Conservation (phyloP, 2,888 invertebrate species). For the Schizaphis graminum region DNA sequence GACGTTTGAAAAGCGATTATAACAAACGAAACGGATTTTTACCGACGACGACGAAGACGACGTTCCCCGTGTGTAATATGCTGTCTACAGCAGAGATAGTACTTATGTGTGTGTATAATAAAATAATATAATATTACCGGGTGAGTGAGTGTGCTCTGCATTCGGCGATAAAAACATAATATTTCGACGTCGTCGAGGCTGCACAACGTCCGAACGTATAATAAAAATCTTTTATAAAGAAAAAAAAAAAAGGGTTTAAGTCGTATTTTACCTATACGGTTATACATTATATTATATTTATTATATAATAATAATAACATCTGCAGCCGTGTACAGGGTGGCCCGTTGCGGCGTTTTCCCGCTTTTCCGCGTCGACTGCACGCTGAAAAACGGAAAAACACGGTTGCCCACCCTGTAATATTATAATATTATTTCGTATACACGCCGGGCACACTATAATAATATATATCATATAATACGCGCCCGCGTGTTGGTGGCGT, state of each 20-base stretch:
- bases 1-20: neutral
- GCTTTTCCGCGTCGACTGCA: neutral
- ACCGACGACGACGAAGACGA: neutral
- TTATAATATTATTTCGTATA: conserved; percentile 3
- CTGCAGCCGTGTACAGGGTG: neutral
- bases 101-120: neutral
- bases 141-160: neutral
- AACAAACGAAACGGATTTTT: neutral
- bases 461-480: too few species aligned
- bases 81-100: neutral
- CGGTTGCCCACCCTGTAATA: neutral
- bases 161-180: neutral
- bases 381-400: neutral
- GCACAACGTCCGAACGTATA: neutral
- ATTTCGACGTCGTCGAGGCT: neutral
- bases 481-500: neutral
- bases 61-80: neutral
- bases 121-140: neutral
- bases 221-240: neutral
- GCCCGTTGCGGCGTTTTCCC: neutral
- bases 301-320: neutral
- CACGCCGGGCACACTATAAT: neutral
- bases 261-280: neutral
- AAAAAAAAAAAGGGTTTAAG: neutral
- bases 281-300: too few species aligned